These are phyloP conservation scores for Hypsibius dujardini DNA, from an alignment of 1,140 invertebrate genomes.

Conservation along the genomic window DNA sequence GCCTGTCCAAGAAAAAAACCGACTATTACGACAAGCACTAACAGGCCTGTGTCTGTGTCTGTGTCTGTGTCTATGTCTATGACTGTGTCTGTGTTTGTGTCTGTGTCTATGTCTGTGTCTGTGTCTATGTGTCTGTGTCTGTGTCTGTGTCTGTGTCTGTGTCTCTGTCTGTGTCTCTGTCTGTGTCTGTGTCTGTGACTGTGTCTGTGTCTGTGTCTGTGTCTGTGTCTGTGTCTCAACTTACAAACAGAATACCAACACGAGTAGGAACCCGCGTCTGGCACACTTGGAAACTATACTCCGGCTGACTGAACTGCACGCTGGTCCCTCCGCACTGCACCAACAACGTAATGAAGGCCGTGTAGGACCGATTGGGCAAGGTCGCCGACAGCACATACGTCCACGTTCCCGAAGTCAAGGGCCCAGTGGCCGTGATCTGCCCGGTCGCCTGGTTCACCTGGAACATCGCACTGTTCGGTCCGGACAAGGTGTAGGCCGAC, in stretches of 20 bases:
- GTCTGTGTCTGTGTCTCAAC: not conserved
- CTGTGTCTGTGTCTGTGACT: no score
- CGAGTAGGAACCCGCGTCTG: not conserved
- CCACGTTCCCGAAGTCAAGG: not conserved
- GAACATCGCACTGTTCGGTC: slow-evolving; percentile 4
- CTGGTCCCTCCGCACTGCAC: not conserved
- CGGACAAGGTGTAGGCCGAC: not conserved
- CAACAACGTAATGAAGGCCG: not conserved
- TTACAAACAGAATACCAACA: not conserved
- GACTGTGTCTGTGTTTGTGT: no score
- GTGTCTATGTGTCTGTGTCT: no score
- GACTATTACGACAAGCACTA: not conserved
- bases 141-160: no score
- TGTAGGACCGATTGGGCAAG: not conserved
- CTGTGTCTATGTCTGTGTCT: no score
- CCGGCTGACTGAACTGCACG: not conserved
- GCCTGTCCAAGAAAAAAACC: not conserved
- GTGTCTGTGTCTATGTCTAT: no score
- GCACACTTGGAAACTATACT: not conserved
- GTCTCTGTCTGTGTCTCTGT: no score
- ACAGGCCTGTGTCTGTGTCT: not conserved
- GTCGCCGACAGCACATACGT: not conserved
- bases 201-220: no score
- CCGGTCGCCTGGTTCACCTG: not conserved
- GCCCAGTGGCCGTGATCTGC: not conserved